Evolutionary conservation across 2,113 vertebrate genomes (phyloP), one percentile per base, ranked within the genome.

Genomic region (Bostrychus sinensis): DNA sequence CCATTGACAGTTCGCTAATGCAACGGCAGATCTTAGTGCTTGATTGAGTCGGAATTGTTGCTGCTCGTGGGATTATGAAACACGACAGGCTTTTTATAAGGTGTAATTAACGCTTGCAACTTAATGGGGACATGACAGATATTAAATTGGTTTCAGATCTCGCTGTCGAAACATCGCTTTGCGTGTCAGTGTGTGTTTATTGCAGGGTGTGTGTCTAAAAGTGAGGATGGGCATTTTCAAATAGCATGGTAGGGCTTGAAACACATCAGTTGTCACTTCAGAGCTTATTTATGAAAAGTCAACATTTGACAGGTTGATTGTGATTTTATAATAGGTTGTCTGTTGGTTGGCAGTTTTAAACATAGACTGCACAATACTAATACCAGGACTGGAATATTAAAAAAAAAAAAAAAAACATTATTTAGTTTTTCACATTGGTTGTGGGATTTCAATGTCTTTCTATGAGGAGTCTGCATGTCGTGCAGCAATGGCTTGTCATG

Each of bases 51-150:
- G 83, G 80, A 86, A 86, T 86, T 79, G 84, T 86, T 75, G 84
- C 81, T 73, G 81, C 85, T 77, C 73, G 77, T 84, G 70, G 71
- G 82, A 81, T 90, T 86, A 92, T 89, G 83, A 89, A 90, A 91
- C 86, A 86, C 82, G 91, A 91, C 91, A 88, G 88, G 83, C 86
- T 89, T 91, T 91, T 92, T 88, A 89, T 88, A 89, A 92, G 79
- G 84, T 85, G 87, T 91, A 92, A 93, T 92, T 92, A 92, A 91
- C 75, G 56, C 80, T 79, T 54, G 72, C 84, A 88, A 86, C 78
- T 88, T 88, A 89, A 92, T 91, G 86, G 79, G 86, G 89, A 92
- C 88, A 85, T 91, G 89, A 91, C 89, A 91, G 89, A 88, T 88
- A 90, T 86, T 82, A 89, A 90, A 91, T 90, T 91, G 85, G 84